Percentiles rank a stretch among this genome's conserved stretches.
Evolutionary conservation across 2,888 invertebrate species (phyloP).

Genomic region (Heteropelma amictum): DNA sequence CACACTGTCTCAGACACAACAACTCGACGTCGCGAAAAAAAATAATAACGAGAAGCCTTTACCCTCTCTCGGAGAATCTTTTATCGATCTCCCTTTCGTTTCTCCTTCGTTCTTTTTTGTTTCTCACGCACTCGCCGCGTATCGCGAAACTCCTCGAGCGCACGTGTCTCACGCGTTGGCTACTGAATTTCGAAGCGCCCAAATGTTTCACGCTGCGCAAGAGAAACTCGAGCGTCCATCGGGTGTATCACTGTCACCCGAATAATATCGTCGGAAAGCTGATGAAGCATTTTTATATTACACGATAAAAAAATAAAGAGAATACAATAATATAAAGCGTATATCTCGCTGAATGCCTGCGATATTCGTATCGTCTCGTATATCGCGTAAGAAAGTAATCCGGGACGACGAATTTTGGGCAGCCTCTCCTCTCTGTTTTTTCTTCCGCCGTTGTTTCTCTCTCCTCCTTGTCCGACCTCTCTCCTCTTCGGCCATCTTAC

Average conservation of each 20-base stretch:
- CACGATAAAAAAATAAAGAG: conserved; percentile 18
- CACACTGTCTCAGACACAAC: conserved; percentile 73
- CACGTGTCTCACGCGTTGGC: no score
- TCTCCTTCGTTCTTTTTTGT: no score
- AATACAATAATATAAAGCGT: conserved; percentile 5
- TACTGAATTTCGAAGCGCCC: no score
- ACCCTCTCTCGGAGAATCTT: conserved; percentile 13
- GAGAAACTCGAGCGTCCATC: no score
- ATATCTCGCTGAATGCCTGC: no score
- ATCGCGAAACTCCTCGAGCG: background rate
- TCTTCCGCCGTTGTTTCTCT: background rate
- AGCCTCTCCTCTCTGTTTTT: background rate
- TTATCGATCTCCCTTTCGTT: conserved; percentile 9
- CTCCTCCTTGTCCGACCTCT: background rate
- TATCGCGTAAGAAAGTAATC: conserved; percentile 20
- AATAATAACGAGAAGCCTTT: conserved; percentile 35
- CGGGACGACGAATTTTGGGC: conserved; percentile 22
- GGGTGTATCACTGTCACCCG: background rate
- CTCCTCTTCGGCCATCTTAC: conserved; percentile 22
- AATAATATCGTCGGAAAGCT: conserved; percentile 1
- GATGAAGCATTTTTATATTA: conserved; percentile 18
- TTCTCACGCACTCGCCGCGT: conserved; percentile 5
- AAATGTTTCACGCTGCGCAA: no score
- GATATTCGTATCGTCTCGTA: conserved; percentile 35
- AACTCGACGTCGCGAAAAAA: conserved; percentile 56